Base-by-base conservation (phyloP, 2,797 vertebrate species). In the Pantherophis vulpinus region DNA sequence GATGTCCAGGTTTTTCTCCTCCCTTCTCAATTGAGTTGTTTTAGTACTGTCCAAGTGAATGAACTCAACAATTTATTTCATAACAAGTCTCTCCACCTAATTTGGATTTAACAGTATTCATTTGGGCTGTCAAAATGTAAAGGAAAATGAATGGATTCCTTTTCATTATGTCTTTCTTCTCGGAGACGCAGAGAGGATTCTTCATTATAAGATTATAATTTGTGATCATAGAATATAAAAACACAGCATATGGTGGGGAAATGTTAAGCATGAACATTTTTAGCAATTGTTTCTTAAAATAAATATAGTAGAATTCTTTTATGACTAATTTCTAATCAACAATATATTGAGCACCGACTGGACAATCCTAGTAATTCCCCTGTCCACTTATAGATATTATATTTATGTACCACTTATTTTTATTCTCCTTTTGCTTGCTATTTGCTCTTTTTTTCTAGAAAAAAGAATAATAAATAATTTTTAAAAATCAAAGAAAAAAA, bases 21-120 rank as follows among this genome's bases (percentile, higher is more conserved):
- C 74, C 74, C 32, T 37, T 27, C 27, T 12, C 60, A 79, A 23
- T 87, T 93, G 63, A 92, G 70, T 93, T 88, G 88, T 96, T 96
- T 96, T 94, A 91, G 92, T 90, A 95, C 88, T 95, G 93, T 95
- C 95, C 91, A 91, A 93, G 0, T 93, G 87, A 95, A 95, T 94
- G 89, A 96, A 89, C 20, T 70, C 70, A 92, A 70, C 42, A 91
- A 93, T 92, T 88, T 92, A 94, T 95, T 94, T 63, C 94, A 59
- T 90, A 89, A 87, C 93, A 87, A 88, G 91, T 92, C 70, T 87
- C 91, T 86, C 83, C 16, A 13, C n/a, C 93, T 66, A 93, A 79
- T 93, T 94, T 93, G 95, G 91, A 83, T 95, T 95, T 90, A 91
- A 91, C 25, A 25, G n/a, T 90, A 95, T 94, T 95, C 54, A 95